A percentile compares a stretch with the other conserved stretches of the same genome.
Conservation (phyloP, 2,888 invertebrate species). For the Ochropleura plecta region DNA sequence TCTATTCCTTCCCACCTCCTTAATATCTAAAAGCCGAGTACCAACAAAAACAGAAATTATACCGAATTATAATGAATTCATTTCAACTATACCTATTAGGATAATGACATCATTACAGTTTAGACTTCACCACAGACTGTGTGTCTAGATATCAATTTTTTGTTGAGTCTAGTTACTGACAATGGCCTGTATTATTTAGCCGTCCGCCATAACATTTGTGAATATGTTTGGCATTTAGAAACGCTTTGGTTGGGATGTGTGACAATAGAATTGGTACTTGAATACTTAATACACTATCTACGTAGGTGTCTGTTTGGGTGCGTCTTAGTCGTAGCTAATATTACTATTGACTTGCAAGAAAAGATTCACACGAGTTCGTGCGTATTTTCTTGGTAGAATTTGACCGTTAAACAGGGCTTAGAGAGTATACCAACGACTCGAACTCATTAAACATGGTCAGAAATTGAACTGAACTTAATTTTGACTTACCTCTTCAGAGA, state of each 20-base stretch:
- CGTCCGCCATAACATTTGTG: constrained; percentile 1
- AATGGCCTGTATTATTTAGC: constrained; percentile 18
- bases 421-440: background rate
- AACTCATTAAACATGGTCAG: background rate
- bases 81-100: constrained; percentile 25
- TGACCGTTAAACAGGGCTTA: background rate
- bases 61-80: constrained; percentile 21
- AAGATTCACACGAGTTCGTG: too few species aligned
- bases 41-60: constrained; percentile 21
- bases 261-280: background rate
- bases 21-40: background rate
- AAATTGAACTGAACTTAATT: background rate
- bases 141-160: constrained; percentile 52
- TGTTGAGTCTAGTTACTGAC: constrained; percentile 26
- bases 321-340: background rate
- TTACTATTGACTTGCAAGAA: background rate
- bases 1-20: background rate
- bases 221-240: constrained; percentile 11
- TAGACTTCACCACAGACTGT: constrained; percentile 53
- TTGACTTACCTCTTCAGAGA: background rate
- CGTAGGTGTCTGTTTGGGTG: constrained; percentile 18
- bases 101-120: constrained; percentile 53
- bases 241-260: background rate
- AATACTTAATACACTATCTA: background rate
- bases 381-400: too few species aligned